Base-by-base conservation (phyloP, 2,797 vertebrate genomes). In the Sebastes jordani region DNA sequence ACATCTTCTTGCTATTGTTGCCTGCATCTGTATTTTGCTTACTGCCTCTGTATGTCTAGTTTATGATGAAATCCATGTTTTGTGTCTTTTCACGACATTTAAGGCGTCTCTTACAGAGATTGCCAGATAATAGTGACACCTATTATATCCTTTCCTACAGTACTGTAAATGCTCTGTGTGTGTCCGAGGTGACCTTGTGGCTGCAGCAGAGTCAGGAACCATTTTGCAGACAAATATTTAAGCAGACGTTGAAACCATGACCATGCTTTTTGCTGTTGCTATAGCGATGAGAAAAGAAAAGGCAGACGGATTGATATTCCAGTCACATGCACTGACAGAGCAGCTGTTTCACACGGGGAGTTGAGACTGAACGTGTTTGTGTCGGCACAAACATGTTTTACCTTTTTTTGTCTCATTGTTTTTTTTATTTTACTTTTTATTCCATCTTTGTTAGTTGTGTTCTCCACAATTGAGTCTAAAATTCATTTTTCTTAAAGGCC, bases 201-300 rank as follows among this genome's bases (percentile, higher is more conserved):
- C 76, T 66, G 85, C 74, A 66, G 81, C 80, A 73, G 71, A 62
- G 60, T 52, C 38, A 61, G 52, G 71, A 87, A 89, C 82, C 90
- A 85, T 92, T 91, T 89, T 83, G 46, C 80, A 78, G 82, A 87
- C 36, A 80, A 85, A 81, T 80, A 87, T 87, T 78, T 42, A 56
- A 86, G 83, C 82, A 88, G 84, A 83, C 80, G 18, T 59, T 71
- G 55, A 91, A 93, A 94, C 78, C 89, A 93, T 95, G 93, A 95
- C 91, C 66, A 30, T 79, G 91, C 92, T 88, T 81, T 91, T 91
- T 90, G 76, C 88, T 93, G 94, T 95, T 95, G 90, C 93, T 81
- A 90, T 93, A 81, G 93, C 14, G 30, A 95, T 71, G 66, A 74
- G 76, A 89, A 74, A 86, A 69, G 84, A 86, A 86, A 90, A 90